These are phyloP conservation scores for Delphinus delphis DNA, from an alignment of 2,113 vertebrate species.

Conservation along the genomic window DNA sequence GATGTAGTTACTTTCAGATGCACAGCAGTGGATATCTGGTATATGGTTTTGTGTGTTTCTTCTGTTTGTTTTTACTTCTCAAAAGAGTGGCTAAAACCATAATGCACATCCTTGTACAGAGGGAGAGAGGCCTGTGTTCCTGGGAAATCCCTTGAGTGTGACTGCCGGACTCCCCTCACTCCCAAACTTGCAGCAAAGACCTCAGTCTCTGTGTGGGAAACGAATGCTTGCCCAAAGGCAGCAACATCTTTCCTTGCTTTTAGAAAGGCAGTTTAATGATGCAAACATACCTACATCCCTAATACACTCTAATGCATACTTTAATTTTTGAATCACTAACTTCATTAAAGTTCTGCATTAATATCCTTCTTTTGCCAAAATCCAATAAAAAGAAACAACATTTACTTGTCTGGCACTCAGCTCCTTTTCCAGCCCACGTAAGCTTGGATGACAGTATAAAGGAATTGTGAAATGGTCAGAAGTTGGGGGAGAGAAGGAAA, in stretches of 20 bases:
- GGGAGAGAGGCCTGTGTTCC: neutral
- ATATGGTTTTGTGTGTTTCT: neutral
- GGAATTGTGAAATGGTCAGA: neutral
- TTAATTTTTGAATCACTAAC: neutral
- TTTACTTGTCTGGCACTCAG: neutral
- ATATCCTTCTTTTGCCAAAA: neutral
- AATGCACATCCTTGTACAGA: neutral
- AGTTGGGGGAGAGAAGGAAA: neutral
- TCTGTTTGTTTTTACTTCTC: neutral
- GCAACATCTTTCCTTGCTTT: neutral
- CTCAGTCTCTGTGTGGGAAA: neutral
- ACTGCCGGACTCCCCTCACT: neutral
- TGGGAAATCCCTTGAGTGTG: accelerated
- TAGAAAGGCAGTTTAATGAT: neutral
- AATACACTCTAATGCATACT: neutral
- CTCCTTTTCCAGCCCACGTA: neutral
- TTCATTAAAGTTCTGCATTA: neutral
- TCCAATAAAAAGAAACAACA: neutral
- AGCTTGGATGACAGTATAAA: neutral
- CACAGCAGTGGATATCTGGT: neutral
- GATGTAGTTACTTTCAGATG: neutral
- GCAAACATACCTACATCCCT: neutral
- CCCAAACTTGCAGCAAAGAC: neutral
- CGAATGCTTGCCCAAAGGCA: neutral
- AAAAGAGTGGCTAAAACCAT: neutral